Evolutionary conservation across 2,113 vertebrate genomes (phyloP).

Genomic region (Hippolais icterina): DNA sequence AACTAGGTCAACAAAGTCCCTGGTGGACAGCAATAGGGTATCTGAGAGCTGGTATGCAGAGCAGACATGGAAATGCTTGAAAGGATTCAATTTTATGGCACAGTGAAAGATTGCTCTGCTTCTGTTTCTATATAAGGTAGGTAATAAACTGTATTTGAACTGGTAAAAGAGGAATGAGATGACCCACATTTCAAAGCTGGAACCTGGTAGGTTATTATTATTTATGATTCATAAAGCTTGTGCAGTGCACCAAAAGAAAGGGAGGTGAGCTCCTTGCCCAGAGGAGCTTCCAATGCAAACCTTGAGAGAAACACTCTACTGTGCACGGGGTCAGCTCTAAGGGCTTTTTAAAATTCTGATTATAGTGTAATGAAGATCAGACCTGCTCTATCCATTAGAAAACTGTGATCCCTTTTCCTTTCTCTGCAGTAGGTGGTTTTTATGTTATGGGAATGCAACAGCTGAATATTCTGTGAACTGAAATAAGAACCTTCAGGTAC

Average conservation of each 20-base stretch:
- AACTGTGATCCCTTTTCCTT: not conserved
- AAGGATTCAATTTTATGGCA: slow-evolving; percentile 6
- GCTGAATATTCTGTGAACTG: not conserved
- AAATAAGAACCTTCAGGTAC: not conserved
- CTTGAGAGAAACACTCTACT: not conserved
- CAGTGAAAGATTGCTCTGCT: not conserved
- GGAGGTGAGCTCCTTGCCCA: not conserved
- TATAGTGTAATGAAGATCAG: not conserved
- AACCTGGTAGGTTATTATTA: slow-evolving; percentile 43
- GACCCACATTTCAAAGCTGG: slow-evolving; percentile 57
- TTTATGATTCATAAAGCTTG: slow-evolving; percentile 37
- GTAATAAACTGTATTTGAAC: slow-evolving; percentile 52
- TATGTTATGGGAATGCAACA: not conserved
- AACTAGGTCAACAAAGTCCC: slow-evolving; percentile 26
- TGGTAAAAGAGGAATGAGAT: slow-evolving; percentile 3
- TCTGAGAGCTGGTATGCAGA: not conserved
- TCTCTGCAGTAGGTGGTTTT: not conserved
- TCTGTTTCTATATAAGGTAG: slow-evolving; percentile 11
- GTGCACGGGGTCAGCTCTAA: not conserved
- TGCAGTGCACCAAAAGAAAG: slow-evolving; percentile 36
- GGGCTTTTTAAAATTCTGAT: not conserved
- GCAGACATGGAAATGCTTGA: not conserved
- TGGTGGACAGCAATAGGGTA: not conserved
- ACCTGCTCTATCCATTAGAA: not conserved
- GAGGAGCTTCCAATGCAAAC: not conserved